Evolutionary conservation across 1,140 invertebrate species (phyloP).

Genomic region (Wasmannia auropunctata): DNA sequence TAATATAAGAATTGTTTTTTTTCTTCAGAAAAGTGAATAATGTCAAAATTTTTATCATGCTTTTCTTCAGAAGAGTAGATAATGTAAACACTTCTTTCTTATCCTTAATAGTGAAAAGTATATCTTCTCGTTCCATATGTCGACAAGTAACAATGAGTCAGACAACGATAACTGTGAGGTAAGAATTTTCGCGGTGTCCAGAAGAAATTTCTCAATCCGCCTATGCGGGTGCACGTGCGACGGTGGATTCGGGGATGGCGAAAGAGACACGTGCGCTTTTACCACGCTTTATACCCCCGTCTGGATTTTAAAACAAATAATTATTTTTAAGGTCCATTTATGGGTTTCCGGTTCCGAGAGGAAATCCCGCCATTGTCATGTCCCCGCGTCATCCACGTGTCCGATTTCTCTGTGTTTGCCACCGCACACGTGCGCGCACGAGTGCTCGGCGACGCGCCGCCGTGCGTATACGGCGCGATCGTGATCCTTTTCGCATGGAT

Average conservation of each 20-base stretch:
- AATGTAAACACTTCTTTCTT: too few relatives aligned
- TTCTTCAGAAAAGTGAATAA: too few relatives aligned
- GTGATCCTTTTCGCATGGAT: slow-evolving; percentile 57
- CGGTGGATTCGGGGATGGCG: neutral
- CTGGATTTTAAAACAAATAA: neutral
- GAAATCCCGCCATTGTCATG: neutral
- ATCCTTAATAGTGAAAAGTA: too few relatives aligned
- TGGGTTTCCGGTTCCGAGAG: slow-evolving; percentile 31
- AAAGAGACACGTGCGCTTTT: neutral
- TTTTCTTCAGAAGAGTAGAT: too few relatives aligned
- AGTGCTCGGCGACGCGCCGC: neutral
- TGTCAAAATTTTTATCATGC: too few relatives aligned
- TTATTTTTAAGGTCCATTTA: slow-evolving; percentile 39
- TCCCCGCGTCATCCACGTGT: neutral
- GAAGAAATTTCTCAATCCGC: neutral
- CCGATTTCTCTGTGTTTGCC: neutral
- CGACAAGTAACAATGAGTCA: too few relatives aligned
- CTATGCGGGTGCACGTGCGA: neutral
- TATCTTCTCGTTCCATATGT: too few relatives aligned
- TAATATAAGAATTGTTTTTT: too few relatives aligned
- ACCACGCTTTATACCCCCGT: neutral
- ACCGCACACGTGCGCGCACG: neutral
- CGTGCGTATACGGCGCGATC: slow-evolving; percentile 38
- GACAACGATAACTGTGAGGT: neutral
- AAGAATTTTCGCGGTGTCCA: neutral